These are phyloP conservation scores for Coregonus ussuriensis DNA, from an alignment of 2,797 vertebrate species.

Conservation along the genomic window DNA sequence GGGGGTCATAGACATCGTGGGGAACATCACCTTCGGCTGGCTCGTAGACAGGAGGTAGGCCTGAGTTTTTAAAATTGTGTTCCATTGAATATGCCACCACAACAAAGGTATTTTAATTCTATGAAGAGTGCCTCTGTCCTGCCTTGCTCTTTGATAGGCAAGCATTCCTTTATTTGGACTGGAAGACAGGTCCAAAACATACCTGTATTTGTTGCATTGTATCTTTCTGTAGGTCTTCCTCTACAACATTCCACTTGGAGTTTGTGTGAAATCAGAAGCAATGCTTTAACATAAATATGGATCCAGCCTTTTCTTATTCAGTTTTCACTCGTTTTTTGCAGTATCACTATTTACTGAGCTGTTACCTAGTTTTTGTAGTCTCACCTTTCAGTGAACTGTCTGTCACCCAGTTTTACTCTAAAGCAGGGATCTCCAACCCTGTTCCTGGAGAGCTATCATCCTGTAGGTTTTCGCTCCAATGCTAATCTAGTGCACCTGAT, in stretches of 20 bases:
- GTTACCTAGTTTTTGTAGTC: neutral
- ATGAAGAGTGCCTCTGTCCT: too few relatives aligned
- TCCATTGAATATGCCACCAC: neutral
- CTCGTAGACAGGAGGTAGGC: constrained; percentile 87
- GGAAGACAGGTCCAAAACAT: neutral
- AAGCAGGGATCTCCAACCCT: neutral
- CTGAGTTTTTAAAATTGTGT: neutral
- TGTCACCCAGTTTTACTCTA: too few relatives aligned
- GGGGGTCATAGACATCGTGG: constrained; percentile 88
- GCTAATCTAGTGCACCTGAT: too few relatives aligned
- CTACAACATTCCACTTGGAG: neutral
- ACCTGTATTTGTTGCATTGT: neutral
- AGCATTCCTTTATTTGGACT: neutral
- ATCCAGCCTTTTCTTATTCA: neutral
- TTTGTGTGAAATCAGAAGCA: neutral
- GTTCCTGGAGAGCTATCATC: neutral
- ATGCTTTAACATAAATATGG: too few relatives aligned
- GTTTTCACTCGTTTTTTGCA: neutral
- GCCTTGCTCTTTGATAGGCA: neutral
- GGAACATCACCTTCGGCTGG: constrained; percentile 96
- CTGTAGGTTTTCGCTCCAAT: too few relatives aligned
- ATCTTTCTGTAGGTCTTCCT: neutral
- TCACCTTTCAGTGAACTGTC: too few relatives aligned
- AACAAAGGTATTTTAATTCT: too few relatives aligned
- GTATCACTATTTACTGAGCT: neutral